Conservation (phyloP, 30 jellyfish, hydroid and myxozoan species). For the Rhopilema esculentum region DNA sequence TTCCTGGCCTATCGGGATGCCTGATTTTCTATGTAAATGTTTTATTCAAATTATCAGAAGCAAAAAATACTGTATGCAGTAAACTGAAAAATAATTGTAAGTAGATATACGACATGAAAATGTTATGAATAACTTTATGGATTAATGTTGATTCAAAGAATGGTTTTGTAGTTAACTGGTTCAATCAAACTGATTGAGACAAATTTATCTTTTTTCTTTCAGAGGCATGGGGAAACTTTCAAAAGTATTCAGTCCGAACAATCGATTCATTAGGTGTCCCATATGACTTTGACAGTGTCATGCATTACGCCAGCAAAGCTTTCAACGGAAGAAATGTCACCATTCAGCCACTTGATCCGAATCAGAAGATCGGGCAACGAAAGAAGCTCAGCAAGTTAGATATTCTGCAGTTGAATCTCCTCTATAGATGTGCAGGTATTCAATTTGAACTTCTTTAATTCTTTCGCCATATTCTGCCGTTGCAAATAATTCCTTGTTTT, state of each 20-base stretch:
- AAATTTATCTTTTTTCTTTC: neutral
- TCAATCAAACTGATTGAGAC: no score
- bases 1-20: no score
- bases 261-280: conserved; percentile 70
- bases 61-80: no score
- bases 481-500: no score
- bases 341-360: conserved; percentile 68
- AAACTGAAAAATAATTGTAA: no score
- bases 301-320: conserved; percentile 82
- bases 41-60: no score
- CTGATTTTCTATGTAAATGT: no score
- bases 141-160: no score
- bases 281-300: conserved; percentile 72
- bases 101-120: no score
- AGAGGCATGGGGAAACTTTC: conserved; percentile 36
- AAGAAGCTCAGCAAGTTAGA: conserved; percentile 72
- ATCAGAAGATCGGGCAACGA: conserved; percentile 76
- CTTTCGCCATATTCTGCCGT: neutral
- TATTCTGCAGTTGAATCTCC: conserved; percentile 63
- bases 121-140: neutral
- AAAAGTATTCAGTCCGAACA: conserved; percentile 15
- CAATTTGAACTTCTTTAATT: neutral
- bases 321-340: conserved; percentile 77
- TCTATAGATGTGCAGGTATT: conserved; percentile 65
- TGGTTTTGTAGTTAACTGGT: neutral